Conservation (phyloP, 2,888 invertebrate species). For the Eulithis prunata region DNA sequence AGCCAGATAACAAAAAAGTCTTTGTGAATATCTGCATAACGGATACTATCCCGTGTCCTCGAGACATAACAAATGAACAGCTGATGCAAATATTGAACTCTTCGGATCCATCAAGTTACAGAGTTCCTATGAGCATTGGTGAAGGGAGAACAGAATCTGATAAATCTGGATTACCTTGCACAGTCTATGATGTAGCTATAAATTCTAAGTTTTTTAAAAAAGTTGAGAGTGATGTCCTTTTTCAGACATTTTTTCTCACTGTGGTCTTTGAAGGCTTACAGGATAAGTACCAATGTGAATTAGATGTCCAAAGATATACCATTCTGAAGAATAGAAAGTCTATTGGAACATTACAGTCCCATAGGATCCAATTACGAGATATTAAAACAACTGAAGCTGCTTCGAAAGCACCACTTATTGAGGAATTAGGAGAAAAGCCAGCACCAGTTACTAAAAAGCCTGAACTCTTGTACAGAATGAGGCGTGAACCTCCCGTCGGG, state of each 20-base stretch:
- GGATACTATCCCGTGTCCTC: conserved; percentile 89
- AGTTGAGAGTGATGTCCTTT: conserved; percentile 87
- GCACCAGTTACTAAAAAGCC: conserved; percentile 50
- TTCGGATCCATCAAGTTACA: conserved; percentile 88
- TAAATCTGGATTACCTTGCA: conserved; percentile 89
- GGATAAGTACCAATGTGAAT: conserved; percentile 89
- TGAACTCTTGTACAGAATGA: conserved; percentile 84
- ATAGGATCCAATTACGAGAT: conserved; percentile 89
- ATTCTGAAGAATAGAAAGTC: conserved; percentile 89
- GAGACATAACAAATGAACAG: conserved; percentile 88
- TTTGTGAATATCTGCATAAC: conserved; percentile 95
- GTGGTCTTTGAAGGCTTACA: conserved; percentile 90
- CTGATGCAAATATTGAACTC: conserved; percentile 88
- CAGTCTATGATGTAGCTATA: conserved; percentile 93
- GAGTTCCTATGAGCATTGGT: conserved; percentile 96
- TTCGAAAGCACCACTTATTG: conserved; percentile 80
- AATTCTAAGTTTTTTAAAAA: conserved; percentile 91
- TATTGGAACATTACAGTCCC: conserved; percentile 89
- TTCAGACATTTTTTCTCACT: conserved; percentile 91
- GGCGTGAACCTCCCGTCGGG: conserved; percentile 83
- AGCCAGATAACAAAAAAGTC: conserved; percentile 87
- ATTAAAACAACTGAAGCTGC: conserved; percentile 74
- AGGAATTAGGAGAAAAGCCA: conserved; percentile 79
- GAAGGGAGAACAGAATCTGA: conserved; percentile 91
- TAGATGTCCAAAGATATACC: conserved; percentile 87